Evolutionary conservation across 2,797 vertebrate species (phyloP), one percentile per base, ranked within the genome.

Genomic region (Sebastes hopkinsi): DNA sequence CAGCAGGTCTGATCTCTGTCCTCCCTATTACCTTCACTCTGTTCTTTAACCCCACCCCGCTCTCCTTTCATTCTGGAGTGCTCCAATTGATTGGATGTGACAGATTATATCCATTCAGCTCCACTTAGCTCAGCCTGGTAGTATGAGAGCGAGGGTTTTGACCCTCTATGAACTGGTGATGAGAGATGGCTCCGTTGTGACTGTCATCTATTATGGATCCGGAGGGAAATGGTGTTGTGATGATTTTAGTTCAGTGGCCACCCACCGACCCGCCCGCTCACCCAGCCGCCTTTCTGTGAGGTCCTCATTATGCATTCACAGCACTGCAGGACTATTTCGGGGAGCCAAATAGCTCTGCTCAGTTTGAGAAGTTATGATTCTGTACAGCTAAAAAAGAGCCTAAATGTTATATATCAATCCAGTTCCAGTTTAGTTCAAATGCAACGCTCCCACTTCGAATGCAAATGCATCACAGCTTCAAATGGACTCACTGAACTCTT

Each of bases 51-150:
- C 79, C 68, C 73, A 34, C 50, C 79, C 80, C 2, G 30, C 58
- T 83, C 80, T 25, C 30, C 75, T 81, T 79, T 89, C 79, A 78
- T 80, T 75, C 54, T 11, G 58, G 30, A 85, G 64, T 22, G 68
- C 80, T 75, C 78, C 66, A 59, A 32, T 56, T 90, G 90, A 92
- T 90, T 84, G 86, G 85, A 84, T 70, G 85, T 87, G 89, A 88
- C 89, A 82, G 85, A 92, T 90, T 81, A 84, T 66, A 83, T 83
- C 84, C 79, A 83, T 83, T 78, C 56, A 2, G 67, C 64, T 79
- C 73, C 84, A 88, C 84, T 88, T 83, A 78, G 77, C 84, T 72
- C 20, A 8, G 68, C 10, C 65, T 83, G 67, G 42, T 72, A 59
- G 68, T 36, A 27, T 27, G 58, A 72, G 68, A 68, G 75, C 23